Evolutionary conservation across 2,888 invertebrate genomes (phyloP), one percentile per base, ranked within the genome.

Genomic region (Trissolcus japonicus): DNA sequence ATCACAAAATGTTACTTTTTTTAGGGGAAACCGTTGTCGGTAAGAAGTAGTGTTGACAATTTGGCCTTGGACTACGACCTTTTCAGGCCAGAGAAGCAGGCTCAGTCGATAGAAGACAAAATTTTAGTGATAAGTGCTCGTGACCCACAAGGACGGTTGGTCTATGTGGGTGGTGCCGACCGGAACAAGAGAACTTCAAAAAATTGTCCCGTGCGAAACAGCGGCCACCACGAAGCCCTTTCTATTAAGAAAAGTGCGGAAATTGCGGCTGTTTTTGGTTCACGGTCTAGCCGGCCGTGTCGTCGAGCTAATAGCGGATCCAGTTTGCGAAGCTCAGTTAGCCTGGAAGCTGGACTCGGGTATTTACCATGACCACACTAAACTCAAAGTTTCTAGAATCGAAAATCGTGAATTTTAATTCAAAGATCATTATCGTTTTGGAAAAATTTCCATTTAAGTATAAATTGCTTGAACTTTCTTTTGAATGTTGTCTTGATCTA

Each of bases 241-340:
- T 95, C 95, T 63, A 95, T 96, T 29, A 96, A 96, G 89, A 96
- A 96, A 87, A 95, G 95, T 2, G 96, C 96, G 0, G 96, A 96
- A 88, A 96, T 96, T 83, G 96, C 96, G 0, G 96, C 96, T 0
- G 90, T 96, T 29, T 96, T 96, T 87, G 94, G 95, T 0, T 94
- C 95, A 84, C 94, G 94, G 85, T 81, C 80, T 84, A 82, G 81
- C 16, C 82, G 85, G 41, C 80, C 83, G 7, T 83, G 85, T 41
- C 83, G 86, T 67, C 79, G 87, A 59, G 73, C 83, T 9, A 84
- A 87, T 66, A 89, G 87, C 43, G 83, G 85, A 0, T 87, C 89
- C 14, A 89, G 89, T 72, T 79, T 86, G 14, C 84, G 83, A 50
- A 89, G 89, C 65, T 88, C 88, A 0, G 83, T 87, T 7, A 89